Evolutionary conservation across 30 jellyfish, hydroid and myxozoan species (phyloP), one percentile per base, ranked within the genome.

Genomic region (Aurelia aurita): DNA sequence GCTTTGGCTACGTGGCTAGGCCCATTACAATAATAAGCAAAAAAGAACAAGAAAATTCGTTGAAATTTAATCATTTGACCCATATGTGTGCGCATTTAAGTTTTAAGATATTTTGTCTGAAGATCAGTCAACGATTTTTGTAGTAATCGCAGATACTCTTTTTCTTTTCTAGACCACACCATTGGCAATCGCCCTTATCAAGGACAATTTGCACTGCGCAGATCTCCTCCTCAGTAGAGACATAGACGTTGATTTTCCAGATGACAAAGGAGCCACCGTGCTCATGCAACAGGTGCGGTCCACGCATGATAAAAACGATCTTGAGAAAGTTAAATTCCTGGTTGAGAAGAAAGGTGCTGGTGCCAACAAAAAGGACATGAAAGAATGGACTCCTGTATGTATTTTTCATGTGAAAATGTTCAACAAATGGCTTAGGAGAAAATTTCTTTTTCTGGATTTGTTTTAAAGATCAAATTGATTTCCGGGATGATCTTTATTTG

Each of bases 231-330:
- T 82, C 59, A 74, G 77, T 59, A 59, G 62, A 4, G 87, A 82
- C 51, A 91, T 90, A 22, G 87, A 90, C 44, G 94, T 90, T 61
- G 77, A 90, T 59, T 81, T 68, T 47, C 87, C 91, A 22, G 97
- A 90, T 45, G 97, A 90, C 49, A 74, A 32, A 47, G 97, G 95
- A 9, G 53, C 72, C 23, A 90, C 97, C 15, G 49, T 90, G 25
- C 55, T 83, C 82, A 77, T 72, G 91, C 47, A 63, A 19, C 91
- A 82, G 34, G 25, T 90, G 58, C 73, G 57, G 21, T 39, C 60
- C 32, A 64, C 61, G 19, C 77, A 19, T 44, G 77, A 58, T 22
- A 78, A 90, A 13, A 60, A 68, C 60, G 66, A n/a, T 45, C 19
- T 81, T 23, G 79, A 74, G 58, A 74, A 63, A 21, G 82, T 83